phyloP scores from a whole-genome alignment of 1,140 invertebrate genomes.

The Coelopa frigida region DNA sequence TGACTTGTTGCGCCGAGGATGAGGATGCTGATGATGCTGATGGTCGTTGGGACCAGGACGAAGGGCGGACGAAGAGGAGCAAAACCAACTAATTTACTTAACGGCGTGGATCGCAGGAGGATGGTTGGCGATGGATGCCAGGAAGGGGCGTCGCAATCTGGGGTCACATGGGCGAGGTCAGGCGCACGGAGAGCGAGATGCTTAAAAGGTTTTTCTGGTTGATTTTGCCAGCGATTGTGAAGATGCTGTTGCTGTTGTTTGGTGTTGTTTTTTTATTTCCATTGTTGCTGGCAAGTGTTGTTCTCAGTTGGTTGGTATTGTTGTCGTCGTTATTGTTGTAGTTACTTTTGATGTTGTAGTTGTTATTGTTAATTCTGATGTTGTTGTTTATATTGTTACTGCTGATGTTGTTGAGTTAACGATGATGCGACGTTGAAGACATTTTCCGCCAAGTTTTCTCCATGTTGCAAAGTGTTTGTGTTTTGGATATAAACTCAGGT shows the following conservation, averaged over 20 bases:
- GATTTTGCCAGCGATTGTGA: slow-evolving; percentile 1
- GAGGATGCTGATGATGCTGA: too few species aligned
- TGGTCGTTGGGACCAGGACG: too few species aligned
- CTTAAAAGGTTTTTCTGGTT: slow-evolving; percentile 40
- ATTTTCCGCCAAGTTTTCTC: too few species aligned
- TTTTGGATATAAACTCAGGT: too few species aligned
- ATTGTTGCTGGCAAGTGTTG: too few species aligned
- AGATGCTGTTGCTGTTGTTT: slow-evolving; percentile 5
- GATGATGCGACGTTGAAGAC: slow-evolving; percentile 19
- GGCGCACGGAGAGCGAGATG: slow-evolving; percentile 3
- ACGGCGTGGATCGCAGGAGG: not conserved
- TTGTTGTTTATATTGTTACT: slow-evolving; percentile 36
- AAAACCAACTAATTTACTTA: not conserved
- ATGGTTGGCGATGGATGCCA: slow-evolving; percentile 8
- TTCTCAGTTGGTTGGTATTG: too few species aligned
- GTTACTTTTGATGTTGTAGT: too few species aligned
- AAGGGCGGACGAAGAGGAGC: too few species aligned
- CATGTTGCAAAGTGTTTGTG: too few species aligned
- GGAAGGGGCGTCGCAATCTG: slow-evolving; percentile 39
- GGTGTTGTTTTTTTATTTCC: not conserved
- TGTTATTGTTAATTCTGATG: too few species aligned
- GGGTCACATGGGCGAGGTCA: slow-evolving; percentile 37
- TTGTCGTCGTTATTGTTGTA: too few species aligned
- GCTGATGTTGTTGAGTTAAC: slow-evolving; percentile 29
- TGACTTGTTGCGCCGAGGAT: too few species aligned